These are phyloP conservation scores for Metaphire vulgaris DNA, from an alignment of 1,140 invertebrate genomes.

Conservation along the genomic window DNA sequence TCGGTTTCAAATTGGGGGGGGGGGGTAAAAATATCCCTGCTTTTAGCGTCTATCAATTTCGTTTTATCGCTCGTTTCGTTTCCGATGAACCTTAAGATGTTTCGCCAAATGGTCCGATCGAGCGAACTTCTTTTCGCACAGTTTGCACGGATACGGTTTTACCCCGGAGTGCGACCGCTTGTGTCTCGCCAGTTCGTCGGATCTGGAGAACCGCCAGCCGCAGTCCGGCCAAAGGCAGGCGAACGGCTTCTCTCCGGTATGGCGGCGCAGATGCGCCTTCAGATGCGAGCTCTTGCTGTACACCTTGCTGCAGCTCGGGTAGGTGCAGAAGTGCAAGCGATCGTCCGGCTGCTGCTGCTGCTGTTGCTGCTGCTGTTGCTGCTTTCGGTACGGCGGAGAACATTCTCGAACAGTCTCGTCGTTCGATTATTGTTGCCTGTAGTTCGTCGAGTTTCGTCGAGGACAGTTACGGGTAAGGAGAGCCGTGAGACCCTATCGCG, in stretches of 20 bases:
- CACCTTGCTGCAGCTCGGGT: constrained; percentile 59
- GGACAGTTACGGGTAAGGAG: neutral
- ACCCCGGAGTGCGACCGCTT: constrained; percentile 59
- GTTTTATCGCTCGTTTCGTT: constrained; percentile 31
- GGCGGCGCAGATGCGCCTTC: constrained; percentile 83
- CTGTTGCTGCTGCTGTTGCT: neutral
- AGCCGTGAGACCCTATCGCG: neutral
- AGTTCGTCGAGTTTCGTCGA: neutral
- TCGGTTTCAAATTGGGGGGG: too few relatives aligned
- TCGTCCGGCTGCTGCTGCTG: constrained; percentile 8
- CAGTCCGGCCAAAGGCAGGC: constrained; percentile 83
- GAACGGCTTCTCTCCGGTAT: constrained; percentile 92
- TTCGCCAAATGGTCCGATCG: constrained; percentile 63
- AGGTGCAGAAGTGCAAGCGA: constrained; percentile 58
- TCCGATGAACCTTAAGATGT: constrained; percentile 71
- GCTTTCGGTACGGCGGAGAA: neutral
- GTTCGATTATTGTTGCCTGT: too few relatives aligned
- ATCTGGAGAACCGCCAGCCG: constrained; percentile 84
- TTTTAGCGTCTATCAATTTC: too few relatives aligned
- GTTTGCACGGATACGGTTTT: constrained; percentile 53
- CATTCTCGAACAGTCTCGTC: too few relatives aligned
- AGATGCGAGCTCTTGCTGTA: constrained; percentile 88
- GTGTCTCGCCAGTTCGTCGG: constrained; percentile 75
- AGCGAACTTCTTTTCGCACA: constrained; percentile 72
- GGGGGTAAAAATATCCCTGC: too few relatives aligned